phyloP scores from a whole-genome alignment of 2,113 vertebrate genomes.

The Nannospalax galili region DNA sequence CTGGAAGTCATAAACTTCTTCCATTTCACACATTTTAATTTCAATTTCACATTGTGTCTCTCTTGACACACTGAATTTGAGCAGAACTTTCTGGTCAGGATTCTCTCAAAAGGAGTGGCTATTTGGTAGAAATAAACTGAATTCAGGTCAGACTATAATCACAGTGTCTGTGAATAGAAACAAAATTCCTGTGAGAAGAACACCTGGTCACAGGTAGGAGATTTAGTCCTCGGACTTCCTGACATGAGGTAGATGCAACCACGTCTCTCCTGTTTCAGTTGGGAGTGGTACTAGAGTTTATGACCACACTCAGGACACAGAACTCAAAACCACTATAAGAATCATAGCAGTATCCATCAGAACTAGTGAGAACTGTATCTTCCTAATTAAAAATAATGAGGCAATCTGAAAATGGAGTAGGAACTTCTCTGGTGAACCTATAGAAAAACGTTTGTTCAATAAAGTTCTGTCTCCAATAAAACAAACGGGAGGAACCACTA shows the following conservation, averaged over 20 bases:
- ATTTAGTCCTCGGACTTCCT: background rate
- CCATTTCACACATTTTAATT: background rate
- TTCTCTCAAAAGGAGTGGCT: background rate
- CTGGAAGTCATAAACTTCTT: background rate
- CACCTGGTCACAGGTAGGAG: background rate
- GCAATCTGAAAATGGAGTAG: background rate
- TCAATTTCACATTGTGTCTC: background rate
- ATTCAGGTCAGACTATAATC: background rate
- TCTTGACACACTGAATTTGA: background rate
- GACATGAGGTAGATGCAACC: background rate
- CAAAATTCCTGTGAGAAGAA: background rate
- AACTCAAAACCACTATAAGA: background rate
- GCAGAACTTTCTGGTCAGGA: background rate
- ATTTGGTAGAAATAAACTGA: background rate
- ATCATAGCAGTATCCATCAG: constrained; percentile 52
- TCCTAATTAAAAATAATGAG: constrained; percentile 52
- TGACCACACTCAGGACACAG: background rate
- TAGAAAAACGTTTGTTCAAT: background rate
- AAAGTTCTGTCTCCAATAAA: constrained; percentile 56
- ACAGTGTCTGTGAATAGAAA: background rate
- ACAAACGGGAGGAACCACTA: constrained; percentile 5
- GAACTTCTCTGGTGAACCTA: background rate
- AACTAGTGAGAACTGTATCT: constrained; percentile 60
- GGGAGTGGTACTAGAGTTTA: background rate
- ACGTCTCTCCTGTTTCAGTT: background rate